Conservation (phyloP, 1,140 invertebrate species). For the Notospermus geniculatus region DNA sequence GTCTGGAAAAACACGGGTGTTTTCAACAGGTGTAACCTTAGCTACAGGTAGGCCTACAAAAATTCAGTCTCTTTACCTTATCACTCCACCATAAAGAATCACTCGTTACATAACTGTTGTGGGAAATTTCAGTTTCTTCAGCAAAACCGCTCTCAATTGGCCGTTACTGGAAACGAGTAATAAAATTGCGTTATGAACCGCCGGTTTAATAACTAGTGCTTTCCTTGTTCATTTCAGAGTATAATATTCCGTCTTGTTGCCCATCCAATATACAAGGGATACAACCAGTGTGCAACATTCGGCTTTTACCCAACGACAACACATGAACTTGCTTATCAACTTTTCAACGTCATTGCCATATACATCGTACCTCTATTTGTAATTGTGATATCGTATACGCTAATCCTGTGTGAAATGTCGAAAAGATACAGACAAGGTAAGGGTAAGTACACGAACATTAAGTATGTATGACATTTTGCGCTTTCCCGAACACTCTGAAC, state of each 20-base stretch:
- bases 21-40: no score
- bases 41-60: no score
- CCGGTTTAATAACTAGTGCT: not conserved
- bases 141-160: no score
- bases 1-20: no score
- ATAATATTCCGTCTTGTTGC: conserved; percentile 70
- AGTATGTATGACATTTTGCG: not conserved
- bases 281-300: conserved; percentile 77
- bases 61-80: no score
- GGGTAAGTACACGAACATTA: conserved; percentile 52
- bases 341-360: conserved; percentile 76
- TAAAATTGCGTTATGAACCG: no score
- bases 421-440: conserved; percentile 67
- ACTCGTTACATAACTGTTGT: no score
- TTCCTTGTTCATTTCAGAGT: conserved; percentile 61
- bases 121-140: no score
- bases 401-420: conserved; percentile 76
- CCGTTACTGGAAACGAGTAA: no score
- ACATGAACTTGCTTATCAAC: conserved; percentile 71
- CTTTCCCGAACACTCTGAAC: no score
- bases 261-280: conserved; percentile 67
- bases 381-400: conserved; percentile 82
- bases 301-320: conserved; percentile 64
- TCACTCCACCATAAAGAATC: no score
- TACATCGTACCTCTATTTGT: conserved; percentile 79